Conservation (phyloP, 2,113 vertebrate species). For the Callorhinus ursinus region DNA sequence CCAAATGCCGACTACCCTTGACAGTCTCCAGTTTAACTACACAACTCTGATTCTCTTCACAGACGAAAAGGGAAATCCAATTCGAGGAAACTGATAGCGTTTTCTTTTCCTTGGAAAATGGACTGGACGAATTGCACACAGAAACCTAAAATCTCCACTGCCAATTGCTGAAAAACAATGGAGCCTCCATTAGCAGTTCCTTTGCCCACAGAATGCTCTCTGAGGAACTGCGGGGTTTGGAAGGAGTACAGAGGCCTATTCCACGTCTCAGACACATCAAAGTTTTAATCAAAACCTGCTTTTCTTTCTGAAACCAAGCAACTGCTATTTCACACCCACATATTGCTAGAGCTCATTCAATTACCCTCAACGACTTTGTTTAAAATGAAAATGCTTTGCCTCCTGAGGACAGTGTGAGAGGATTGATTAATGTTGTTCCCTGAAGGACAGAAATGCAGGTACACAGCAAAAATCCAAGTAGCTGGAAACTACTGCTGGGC, state of each 20-base stretch:
- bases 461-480: background rate
- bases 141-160: background rate
- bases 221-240: constrained; percentile 16
- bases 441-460: constrained; percentile 6
- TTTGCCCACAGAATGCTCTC: constrained; percentile 12
- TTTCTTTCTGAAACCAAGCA: constrained; percentile 67
- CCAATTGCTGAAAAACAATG: constrained; percentile 48
- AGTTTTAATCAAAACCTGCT: constrained; percentile 67
- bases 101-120: constrained; percentile 55
- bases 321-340: constrained; percentile 76
- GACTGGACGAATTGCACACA: background rate
- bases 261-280: constrained; percentile 15
- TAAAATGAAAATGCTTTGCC: constrained; percentile 70
- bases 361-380: constrained; percentile 66
- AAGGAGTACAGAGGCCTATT: background rate
- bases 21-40: constrained; percentile 19
- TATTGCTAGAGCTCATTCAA: constrained; percentile 65
- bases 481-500: background rate
- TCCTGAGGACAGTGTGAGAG: constrained; percentile 59
- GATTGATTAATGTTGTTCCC: constrained; percentile 33
- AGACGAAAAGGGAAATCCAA: constrained; percentile 54
- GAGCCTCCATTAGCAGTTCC: background rate
- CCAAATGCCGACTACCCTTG: background rate
- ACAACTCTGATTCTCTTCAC: constrained; percentile 19
- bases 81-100: constrained; percentile 17